Conservation (phyloP, 1,140 invertebrate species). For the Notospermus geniculatus region DNA sequence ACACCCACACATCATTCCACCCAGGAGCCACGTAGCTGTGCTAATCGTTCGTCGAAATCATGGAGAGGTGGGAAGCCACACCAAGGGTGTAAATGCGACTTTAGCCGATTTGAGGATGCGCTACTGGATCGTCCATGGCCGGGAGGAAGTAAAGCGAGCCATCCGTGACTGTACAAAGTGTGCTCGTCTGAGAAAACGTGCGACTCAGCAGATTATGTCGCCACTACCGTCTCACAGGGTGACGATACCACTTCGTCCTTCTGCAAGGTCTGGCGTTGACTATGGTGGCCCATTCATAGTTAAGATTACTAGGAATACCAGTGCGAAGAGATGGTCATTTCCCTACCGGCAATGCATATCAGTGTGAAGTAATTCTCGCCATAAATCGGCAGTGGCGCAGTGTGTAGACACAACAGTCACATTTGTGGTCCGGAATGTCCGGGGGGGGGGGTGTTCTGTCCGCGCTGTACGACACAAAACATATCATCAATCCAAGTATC, state of each 20-base stretch:
- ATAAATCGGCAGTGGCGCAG: too few relatives aligned
- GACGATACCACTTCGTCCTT: background rate
- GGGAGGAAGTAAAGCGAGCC: slow-evolving; percentile 1
- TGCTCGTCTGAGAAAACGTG: background rate
- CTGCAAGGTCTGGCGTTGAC: slow-evolving; percentile 10
- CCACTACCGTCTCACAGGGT: background rate
- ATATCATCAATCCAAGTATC: too few relatives aligned
- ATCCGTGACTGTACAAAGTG: background rate
- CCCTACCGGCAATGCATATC: too few relatives aligned
- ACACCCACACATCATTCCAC: slow-evolving; percentile 8
- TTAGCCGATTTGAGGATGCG: background rate
- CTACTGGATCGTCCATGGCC: slow-evolving; percentile 1
- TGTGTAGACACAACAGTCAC: too few relatives aligned
- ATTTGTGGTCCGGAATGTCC: too few relatives aligned
- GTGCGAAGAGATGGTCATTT: slow-evolving; percentile 16
- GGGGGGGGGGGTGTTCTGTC: too few relatives aligned
- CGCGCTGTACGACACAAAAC: too few relatives aligned
- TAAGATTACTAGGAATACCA: slow-evolving; percentile 10
- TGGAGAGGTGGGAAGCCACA: background rate
- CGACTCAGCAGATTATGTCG: too few relatives aligned
- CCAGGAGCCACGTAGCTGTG: background rate
- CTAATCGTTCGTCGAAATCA: background rate
- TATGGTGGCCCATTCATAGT: slow-evolving; percentile 18
- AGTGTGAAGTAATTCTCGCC: too few relatives aligned
- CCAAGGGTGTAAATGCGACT: background rate